Conservation (phyloP, 1,140 invertebrate species). For the Drosophila carrolli region DNA sequence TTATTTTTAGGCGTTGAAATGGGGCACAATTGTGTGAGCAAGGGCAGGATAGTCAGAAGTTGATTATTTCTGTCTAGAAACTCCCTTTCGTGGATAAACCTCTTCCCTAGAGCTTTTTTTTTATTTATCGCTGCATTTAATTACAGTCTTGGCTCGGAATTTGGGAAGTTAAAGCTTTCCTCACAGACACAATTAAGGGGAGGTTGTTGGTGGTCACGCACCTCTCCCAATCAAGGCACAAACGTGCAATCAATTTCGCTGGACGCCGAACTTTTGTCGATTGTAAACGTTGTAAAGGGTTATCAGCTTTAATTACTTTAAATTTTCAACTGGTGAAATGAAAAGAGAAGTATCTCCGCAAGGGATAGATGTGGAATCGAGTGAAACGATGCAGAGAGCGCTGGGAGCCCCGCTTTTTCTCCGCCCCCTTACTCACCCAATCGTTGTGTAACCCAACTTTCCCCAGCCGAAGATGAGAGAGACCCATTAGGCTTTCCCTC, state of each 20-base stretch:
- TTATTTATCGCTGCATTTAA: too few relatives aligned
- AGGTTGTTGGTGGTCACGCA: neutral
- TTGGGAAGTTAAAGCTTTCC: too few relatives aligned
- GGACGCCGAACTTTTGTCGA: slow-evolving; percentile 16
- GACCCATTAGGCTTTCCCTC: slow-evolving; percentile 36
- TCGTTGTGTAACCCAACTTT: slow-evolving; percentile 43
- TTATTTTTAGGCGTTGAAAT: slow-evolving; percentile 5
- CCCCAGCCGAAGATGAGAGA: slow-evolving; percentile 30
- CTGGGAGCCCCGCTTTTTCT: neutral
- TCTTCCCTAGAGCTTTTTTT: neutral
- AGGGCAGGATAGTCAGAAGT: neutral
- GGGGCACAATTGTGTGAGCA: neutral
- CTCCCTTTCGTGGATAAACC: neutral
- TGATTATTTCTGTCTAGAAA: slow-evolving; percentile 8
- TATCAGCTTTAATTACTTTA: slow-evolving; percentile 5
- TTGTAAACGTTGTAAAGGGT: slow-evolving; percentile 1
- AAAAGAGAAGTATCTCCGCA: slow-evolving; percentile 10
- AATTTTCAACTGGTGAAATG: slow-evolving; percentile 27
- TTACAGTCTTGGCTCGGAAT: too few relatives aligned
- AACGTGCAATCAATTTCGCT: slow-evolving; percentile 9
- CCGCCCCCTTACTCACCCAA: slow-evolving; percentile 7
- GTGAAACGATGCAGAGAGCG: slow-evolving; percentile 22
- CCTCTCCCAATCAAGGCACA: too few relatives aligned
- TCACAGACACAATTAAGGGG: neutral
- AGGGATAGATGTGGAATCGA: slow-evolving; percentile 23